Conservation (phyloP, 2,888 invertebrate species). For the Pteria penguin region DNA sequence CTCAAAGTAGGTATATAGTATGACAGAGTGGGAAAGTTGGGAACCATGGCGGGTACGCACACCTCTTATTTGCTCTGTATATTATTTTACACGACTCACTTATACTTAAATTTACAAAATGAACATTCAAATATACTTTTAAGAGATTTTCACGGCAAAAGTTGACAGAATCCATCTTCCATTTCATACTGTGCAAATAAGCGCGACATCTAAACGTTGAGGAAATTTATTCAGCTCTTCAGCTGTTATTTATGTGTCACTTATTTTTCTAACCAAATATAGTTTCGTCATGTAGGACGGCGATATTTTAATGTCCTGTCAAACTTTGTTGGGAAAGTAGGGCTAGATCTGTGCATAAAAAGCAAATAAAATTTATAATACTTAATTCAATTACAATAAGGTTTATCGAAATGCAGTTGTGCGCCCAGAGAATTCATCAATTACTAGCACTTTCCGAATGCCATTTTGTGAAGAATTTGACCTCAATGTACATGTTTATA, state of each 20-base stretch:
- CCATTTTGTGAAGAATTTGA: too few species aligned
- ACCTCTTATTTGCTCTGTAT: not conserved
- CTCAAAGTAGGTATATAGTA: too few species aligned
- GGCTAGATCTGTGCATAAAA: too few species aligned
- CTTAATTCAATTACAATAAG: too few species aligned
- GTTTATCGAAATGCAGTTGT: too few species aligned
- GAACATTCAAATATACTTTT: not conserved
- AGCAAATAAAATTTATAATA: too few species aligned
- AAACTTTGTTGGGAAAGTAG: not conserved
- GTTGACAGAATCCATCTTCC: not conserved
- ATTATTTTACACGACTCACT: not conserved
- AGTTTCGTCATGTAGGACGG: not conserved
- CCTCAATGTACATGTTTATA: too few species aligned
- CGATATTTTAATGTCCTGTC: not conserved
- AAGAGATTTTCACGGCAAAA: not conserved
- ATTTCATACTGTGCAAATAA: not conserved
- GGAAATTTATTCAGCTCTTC: not conserved
- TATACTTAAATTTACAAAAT: not conserved
- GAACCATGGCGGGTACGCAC: too few species aligned
- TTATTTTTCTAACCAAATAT: not conserved
- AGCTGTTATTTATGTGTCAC: not conserved
- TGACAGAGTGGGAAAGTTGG: too few species aligned
- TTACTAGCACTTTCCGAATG: too few species aligned
- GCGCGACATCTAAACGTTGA: not conserved
- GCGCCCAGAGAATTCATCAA: too few species aligned